phyloP scores from a whole-genome alignment of 1,140 invertebrate genomes.

The Adelges cooleyi region DNA sequence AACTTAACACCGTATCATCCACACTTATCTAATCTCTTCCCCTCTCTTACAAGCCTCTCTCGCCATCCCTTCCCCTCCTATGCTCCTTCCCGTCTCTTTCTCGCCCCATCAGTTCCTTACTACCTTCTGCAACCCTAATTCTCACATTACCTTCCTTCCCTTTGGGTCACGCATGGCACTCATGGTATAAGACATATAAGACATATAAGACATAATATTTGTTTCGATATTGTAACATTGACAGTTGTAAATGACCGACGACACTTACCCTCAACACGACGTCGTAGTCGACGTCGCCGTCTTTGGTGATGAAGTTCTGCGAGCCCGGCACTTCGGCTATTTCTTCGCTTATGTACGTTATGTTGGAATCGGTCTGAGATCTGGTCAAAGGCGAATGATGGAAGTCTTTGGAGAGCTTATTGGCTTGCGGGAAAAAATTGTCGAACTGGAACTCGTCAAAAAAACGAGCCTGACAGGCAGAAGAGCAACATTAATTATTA shows the following conservation, averaged over 20 bases:
- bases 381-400: constrained; percentile 58
- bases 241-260: too few relatives aligned
- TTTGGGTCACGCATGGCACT: too few relatives aligned
- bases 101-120: too few relatives aligned
- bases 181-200: constrained; percentile 17
- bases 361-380: constrained; percentile 90
- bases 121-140: too few relatives aligned
- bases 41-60: too few relatives aligned
- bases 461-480: not conserved
- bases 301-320: constrained; percentile 80
- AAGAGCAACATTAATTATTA: too few relatives aligned
- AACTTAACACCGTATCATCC: too few relatives aligned
- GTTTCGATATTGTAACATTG: not conserved
- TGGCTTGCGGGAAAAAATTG: constrained; percentile 42
- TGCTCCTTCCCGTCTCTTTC: too few relatives aligned
- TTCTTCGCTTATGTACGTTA: constrained; percentile 66
- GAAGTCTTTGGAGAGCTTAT: constrained; percentile 11
- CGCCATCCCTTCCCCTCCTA: too few relatives aligned
- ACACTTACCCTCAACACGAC: constrained; percentile 69
- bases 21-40: too few relatives aligned
- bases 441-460: constrained; percentile 35
- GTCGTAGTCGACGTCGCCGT: constrained; percentile 84
- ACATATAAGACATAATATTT: constrained; percentile 19
- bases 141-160: too few relatives aligned
- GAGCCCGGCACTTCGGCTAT: constrained; percentile 78